phyloP scores from a whole-genome alignment of 2,888 invertebrate genomes.

The Steinernema hermaphroditum region DNA sequence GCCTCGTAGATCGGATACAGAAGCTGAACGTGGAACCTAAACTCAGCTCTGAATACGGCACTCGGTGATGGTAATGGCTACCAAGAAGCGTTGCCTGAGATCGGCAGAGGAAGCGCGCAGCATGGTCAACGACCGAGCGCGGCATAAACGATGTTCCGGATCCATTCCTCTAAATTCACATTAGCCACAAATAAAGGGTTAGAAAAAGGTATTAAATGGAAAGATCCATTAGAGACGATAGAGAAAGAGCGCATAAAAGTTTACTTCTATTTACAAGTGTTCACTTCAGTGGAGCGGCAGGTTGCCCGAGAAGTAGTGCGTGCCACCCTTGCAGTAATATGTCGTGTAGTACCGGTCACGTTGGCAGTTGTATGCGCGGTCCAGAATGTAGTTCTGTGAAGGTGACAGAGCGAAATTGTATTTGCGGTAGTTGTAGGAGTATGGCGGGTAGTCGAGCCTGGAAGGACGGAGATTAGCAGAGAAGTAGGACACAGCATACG shows the following conservation, averaged over 20 bases:
- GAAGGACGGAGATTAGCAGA: neutral
- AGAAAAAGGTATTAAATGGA: slow-evolving; percentile 14
- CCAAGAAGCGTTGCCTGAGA: slow-evolving; percentile 19
- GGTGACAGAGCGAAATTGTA: slow-evolving; percentile 21
- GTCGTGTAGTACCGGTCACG: slow-evolving; percentile 29
- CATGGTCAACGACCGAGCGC: slow-evolving; percentile 25
- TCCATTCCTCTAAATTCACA: slow-evolving; percentile 8
- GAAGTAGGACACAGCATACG: neutral
- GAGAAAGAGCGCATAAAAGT: neutral
- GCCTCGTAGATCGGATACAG: neutral
- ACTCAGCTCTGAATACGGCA: neutral
- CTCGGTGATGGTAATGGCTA: neutral
- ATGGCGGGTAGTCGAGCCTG: slow-evolving; percentile 20
- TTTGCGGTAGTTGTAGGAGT: slow-evolving; percentile 29
- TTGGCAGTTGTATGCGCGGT: slow-evolving; percentile 21
- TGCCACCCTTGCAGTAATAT: slow-evolving; percentile 24
- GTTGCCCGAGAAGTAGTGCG: slow-evolving; percentile 24
- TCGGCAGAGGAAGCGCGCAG: slow-evolving; percentile 9
- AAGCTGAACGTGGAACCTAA: neutral
- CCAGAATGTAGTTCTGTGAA: neutral
- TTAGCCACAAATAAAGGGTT: neutral
- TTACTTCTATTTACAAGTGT: slow-evolving; percentile 26
- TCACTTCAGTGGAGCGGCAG: slow-evolving; percentile 22
- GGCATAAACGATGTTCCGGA: slow-evolving; percentile 18
- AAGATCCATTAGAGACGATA: slow-evolving; percentile 16